Percentiles rank a stretch among this genome's conserved stretches.
Conservation (phyloP, 2,113 vertebrate genomes). For the Pundamilia nyererei region DNA sequence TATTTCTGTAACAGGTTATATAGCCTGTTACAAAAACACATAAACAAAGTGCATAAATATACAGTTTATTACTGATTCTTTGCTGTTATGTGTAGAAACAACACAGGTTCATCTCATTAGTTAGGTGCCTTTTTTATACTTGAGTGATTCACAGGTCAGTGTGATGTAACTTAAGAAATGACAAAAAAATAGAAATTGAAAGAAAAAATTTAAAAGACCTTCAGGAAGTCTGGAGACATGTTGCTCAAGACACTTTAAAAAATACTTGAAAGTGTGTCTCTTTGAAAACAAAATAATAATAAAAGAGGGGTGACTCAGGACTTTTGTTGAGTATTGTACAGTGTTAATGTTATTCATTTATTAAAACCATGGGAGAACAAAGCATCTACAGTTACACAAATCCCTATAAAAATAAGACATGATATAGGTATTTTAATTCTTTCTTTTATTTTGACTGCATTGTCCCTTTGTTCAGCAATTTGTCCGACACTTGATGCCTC, state of each 20-base stretch:
- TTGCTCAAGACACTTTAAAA: not conserved
- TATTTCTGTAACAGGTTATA: not conserved
- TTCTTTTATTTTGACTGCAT: not conserved
- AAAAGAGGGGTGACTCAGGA: not conserved
- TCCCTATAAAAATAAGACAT: not conserved
- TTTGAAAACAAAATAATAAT: not conserved
- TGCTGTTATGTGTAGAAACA: not conserved
- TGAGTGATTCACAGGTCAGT: not conserved
- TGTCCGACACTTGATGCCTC: not conserved
- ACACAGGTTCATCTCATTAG: not conserved
- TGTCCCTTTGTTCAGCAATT: not conserved
- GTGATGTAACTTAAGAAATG: not conserved
- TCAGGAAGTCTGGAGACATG: not conserved
- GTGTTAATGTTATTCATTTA: not conserved
- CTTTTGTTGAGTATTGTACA: not conserved
- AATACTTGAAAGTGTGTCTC: not conserved
- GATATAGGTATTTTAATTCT: not conserved
- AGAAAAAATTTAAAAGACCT: not conserved
- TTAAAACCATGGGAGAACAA: not conserved
- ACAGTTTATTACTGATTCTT: not conserved
- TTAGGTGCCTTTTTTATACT: not conserved
- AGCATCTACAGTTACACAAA: accelerated
- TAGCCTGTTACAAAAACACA: not conserved
- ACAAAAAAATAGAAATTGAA: not conserved
- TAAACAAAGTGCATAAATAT: not conserved